These are phyloP conservation scores for Macaria notata DNA, from an alignment of 2,888 invertebrate species.

Conservation along the genomic window DNA sequence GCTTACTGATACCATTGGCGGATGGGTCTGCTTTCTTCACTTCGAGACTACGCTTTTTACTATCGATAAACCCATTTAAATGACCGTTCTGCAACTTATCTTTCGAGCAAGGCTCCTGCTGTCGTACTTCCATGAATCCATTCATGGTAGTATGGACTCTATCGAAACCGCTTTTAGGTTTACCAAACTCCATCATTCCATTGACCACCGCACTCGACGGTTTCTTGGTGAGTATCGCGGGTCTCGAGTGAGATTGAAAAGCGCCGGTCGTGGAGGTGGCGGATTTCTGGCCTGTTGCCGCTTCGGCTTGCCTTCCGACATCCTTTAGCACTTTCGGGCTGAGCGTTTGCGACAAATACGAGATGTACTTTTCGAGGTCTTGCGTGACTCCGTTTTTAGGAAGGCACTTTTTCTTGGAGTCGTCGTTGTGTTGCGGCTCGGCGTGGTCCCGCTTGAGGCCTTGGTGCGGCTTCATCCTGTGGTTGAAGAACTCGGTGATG, in stretches of 20 bases:
- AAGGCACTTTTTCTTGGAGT: slow-evolving; percentile 72
- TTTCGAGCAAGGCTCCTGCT: slow-evolving; percentile 54
- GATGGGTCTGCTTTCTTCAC: slow-evolving; percentile 61
- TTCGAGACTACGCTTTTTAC: slow-evolving; percentile 53
- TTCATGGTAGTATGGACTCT: slow-evolving; percentile 58
- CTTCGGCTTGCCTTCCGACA: slow-evolving; percentile 62
- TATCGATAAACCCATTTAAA: slow-evolving; percentile 58
- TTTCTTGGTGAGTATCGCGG: slow-evolving; percentile 53
- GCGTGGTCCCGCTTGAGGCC: slow-evolving; percentile 70
- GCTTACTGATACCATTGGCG: slow-evolving; percentile 59
- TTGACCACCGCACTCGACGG: slow-evolving; percentile 45
- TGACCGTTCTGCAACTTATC: slow-evolving; percentile 48
- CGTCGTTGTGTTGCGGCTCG: slow-evolving; percentile 42
- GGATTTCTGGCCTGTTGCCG: slow-evolving; percentile 42
- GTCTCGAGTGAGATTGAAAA: slow-evolving; percentile 42
- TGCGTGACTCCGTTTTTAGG: slow-evolving; percentile 73
- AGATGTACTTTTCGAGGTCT: slow-evolving; percentile 76
- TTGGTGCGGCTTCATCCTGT: slow-evolving; percentile 89
- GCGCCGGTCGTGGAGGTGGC: slow-evolving; percentile 43
- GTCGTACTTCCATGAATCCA: slow-evolving; percentile 65
- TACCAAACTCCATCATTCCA: slow-evolving; percentile 56
- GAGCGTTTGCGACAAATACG: slow-evolving; percentile 74
- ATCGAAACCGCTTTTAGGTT: slow-evolving; percentile 55
- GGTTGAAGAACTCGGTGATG: slow-evolving; percentile 92
- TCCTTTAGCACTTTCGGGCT: slow-evolving; percentile 75